phyloP scores from a whole-genome alignment of 2,888 invertebrate species.

The Mesorhabditis belari region DNA sequence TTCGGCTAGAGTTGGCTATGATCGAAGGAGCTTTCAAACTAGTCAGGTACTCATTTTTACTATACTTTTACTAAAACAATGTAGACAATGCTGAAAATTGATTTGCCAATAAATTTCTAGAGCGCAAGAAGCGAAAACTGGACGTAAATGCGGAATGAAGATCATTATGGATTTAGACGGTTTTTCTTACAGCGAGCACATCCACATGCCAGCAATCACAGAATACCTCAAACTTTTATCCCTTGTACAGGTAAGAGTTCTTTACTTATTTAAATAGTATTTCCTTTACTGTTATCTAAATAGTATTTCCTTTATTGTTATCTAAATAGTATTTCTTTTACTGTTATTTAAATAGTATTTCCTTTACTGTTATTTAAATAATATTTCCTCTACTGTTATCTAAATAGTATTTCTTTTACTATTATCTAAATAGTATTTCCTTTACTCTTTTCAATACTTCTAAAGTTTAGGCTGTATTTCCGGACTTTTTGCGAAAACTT shows the following conservation, averaged over 20 bases:
- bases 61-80: conserved; percentile 15
- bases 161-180: conserved; percentile 47
- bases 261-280: too few relatives aligned
- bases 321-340: too few relatives aligned
- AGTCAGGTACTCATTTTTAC: conserved; percentile 21
- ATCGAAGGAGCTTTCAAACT: conserved; percentile 34
- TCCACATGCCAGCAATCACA: conserved; percentile 37
- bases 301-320: too few relatives aligned
- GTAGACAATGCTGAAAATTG: conserved; percentile 2
- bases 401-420: too few relatives aligned
- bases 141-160: conserved; percentile 35
- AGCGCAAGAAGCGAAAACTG: conserved; percentile 11
- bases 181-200: conserved; percentile 36
- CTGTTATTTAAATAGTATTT: too few relatives aligned
- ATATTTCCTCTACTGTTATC: too few relatives aligned
- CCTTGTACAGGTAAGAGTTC: conserved; percentile 34
- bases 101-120: conserved; percentile 10
- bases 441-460: too few relatives aligned
- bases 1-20: conserved; percentile 33
- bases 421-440: too few relatives aligned
- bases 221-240: conserved; percentile 39
- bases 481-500: conserved; percentile 29
- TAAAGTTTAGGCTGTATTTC: conserved; percentile 25
- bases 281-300: too few relatives aligned
- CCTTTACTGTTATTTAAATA: too few relatives aligned